These are phyloP conservation scores for Martes flavigula DNA, from an alignment of 2,797 vertebrate genomes.

Conservation along the genomic window DNA sequence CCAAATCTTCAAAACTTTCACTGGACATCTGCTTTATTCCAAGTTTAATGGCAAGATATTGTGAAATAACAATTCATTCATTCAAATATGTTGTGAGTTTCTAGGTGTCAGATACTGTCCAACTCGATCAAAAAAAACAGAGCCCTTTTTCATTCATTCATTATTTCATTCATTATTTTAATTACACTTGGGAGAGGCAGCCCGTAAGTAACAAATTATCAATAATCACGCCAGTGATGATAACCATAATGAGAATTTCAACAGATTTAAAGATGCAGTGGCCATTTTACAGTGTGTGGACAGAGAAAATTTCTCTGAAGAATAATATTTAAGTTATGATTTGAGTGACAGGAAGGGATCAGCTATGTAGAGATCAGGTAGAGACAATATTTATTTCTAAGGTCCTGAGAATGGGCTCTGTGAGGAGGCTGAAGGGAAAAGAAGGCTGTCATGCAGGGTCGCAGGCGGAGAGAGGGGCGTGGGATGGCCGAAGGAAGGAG, in stretches of 20 bases:
- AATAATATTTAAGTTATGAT: not conserved
- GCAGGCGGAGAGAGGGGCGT: rapidly evolving
- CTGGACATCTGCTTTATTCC: not conserved
- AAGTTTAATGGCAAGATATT: not conserved
- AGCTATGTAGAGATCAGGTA: not conserved
- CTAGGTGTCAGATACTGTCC: not conserved
- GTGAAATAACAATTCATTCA: not conserved
- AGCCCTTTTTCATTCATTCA: not conserved
- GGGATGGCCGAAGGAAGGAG: rapidly evolving
- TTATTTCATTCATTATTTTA: not conserved
- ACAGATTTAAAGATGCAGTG: rapidly evolving
- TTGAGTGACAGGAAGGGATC: not conserved
- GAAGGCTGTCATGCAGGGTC: rapidly evolving
- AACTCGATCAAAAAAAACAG: not conserved
- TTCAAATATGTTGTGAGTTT: not conserved
- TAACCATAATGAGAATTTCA: not conserved
- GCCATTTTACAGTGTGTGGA: not conserved
- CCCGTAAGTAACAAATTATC: not conserved
- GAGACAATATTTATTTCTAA: not conserved
- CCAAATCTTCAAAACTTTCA: not conserved
- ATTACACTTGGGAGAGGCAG: not conserved
- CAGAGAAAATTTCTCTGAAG: not conserved
- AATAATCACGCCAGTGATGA: not conserved
- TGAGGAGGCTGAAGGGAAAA: not conserved
- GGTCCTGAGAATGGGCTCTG: not conserved